Conservation (phyloP, 2,888 invertebrate genomes). For the Leptopilina myrica region DNA sequence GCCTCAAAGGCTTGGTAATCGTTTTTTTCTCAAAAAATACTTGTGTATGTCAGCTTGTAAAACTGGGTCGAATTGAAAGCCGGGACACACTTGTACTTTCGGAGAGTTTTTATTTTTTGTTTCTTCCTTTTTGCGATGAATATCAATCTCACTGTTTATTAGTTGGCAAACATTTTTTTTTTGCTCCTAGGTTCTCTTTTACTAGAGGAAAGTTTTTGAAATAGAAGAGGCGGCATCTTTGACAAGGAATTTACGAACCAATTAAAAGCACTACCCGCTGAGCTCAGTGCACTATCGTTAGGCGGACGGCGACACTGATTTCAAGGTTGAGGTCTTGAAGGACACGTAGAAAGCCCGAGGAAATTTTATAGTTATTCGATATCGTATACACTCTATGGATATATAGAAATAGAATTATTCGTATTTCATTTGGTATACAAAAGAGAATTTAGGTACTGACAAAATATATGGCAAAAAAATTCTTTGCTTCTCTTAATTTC, state of each 20-base stretch:
- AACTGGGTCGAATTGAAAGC: slow-evolving; percentile 28
- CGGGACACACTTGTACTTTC: no score
- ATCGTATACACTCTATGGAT: neutral
- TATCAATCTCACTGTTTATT: slow-evolving; percentile 29
- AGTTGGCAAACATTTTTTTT: neutral
- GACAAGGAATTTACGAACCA: slow-evolving; percentile 38
- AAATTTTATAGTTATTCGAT: slow-evolving; percentile 32
- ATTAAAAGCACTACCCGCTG: slow-evolving; percentile 39
- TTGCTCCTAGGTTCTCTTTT: neutral
- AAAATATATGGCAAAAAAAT: neutral
- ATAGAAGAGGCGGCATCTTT: slow-evolving; percentile 39
- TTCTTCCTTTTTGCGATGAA: neutral
- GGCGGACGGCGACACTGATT: slow-evolving; percentile 32
- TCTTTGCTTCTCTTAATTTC: no score
- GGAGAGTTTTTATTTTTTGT: neutral
- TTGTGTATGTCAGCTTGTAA: neutral
- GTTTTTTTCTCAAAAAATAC: neutral
- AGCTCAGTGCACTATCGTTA: slow-evolving; percentile 30
- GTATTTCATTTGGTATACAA: no score
- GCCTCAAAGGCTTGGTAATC: neutral
- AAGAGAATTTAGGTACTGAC: no score
- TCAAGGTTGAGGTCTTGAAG: slow-evolving; percentile 36
- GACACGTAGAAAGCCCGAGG: slow-evolving; percentile 31
- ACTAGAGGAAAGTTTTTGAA: slow-evolving; percentile 16
- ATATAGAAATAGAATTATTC: no score